Evolutionary conservation across 2,888 invertebrate genomes (phyloP), one percentile per base, ranked within the genome.

Genomic region (Dryadula phaetusa): DNA sequence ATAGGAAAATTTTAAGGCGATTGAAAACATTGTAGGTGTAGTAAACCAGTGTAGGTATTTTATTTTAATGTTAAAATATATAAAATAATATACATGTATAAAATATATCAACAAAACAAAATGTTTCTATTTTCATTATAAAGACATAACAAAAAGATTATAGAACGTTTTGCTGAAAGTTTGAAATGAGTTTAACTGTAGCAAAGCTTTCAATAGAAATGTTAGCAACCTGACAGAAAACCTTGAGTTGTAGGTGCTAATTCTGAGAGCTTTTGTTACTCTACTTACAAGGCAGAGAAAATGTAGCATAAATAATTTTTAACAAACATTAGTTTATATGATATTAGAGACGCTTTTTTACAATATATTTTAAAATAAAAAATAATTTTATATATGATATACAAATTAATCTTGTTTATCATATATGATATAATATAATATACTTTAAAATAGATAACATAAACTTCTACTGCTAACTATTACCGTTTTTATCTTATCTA

Each of bases 251-350:
- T 54, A 37, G 40, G 22, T 25, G 40, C 12, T 25, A 22, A 40
- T 56, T 37, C 34, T 22, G n/a, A 10, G n/a, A 56, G 22, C 54
- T 56, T 37, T 56, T 56, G 22, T 22, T 54, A 22, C 22, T 20
- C n/a, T n/a, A 37, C 14, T n/a, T 56, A 40, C 22, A 8, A 56
- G 4, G 22, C n/a, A 10, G 22, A 56, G 10, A 25, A n/a, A 37
- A 8, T 10, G 16, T 40, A 34, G 14, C 14, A 20, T 54, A 5
- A 37, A 22, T 40, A 37, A 8, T n/a, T 37, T 52, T 16, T 32
- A 10, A n/a, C n/a, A n/a, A n/a, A n/a, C n/a, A n/a, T n/a, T n/a
- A n/a, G n/a, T n/a, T n/a, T n/a, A n/a, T n/a, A n/a, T n/a, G n/a
- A n/a, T n/a, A n/a, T n/a, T n/a, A n/a, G n/a, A n/a, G n/a, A n/a